These are phyloP conservation scores for Barnardius zonarius DNA, from an alignment of 2,113 vertebrate species.

Conservation along the genomic window DNA sequence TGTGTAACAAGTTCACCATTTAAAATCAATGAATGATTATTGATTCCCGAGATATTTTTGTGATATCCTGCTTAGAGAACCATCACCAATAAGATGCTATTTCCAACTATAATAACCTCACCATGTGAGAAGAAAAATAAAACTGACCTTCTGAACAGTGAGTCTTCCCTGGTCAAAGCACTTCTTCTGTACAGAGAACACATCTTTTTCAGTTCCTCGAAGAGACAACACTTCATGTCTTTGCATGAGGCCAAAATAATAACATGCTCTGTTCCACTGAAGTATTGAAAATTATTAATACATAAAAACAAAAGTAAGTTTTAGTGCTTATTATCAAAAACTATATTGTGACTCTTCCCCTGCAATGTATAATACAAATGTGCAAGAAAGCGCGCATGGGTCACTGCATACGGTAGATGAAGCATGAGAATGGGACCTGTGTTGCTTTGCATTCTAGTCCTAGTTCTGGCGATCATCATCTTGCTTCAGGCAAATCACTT, in stretches of 20 bases:
- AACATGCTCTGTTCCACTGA: neutral
- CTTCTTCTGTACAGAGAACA: neutral
- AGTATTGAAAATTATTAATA: neutral
- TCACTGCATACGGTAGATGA: neutral
- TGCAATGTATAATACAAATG: neutral
- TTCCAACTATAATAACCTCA: neutral
- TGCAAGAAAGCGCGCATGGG: neutral
- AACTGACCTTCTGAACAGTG: neutral
- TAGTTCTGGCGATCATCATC: neutral
- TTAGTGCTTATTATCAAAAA: neutral
- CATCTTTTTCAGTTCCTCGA: neutral
- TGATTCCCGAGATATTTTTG: neutral
- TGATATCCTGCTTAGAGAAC: neutral
- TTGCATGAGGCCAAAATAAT: neutral
- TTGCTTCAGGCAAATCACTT: constrained; percentile 38
- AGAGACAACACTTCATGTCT: neutral
- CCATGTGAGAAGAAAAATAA: neutral
- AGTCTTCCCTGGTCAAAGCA: neutral
- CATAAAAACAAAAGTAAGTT: neutral
- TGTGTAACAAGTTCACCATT: neutral
- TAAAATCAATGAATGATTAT: neutral
- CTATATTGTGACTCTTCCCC: neutral
- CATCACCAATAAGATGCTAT: neutral
- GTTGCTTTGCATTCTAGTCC: neutral
- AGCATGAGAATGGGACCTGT: constrained; percentile 25